phyloP scores from a whole-genome alignment of 1,140 invertebrate species.

The Mizuhopecten yessoensis region DNA sequence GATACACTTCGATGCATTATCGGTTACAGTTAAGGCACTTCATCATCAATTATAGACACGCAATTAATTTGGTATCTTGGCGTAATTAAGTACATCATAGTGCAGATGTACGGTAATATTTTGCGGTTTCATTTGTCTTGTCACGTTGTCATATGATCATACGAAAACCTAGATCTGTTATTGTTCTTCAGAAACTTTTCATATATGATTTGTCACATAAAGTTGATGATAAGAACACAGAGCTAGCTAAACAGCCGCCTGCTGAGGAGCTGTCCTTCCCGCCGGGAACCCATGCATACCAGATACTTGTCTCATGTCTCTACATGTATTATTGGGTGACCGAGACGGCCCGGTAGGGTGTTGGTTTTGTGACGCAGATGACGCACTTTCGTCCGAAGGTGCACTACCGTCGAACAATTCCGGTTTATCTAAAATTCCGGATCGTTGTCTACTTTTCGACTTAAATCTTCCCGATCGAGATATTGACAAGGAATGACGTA shows the following conservation, averaged over 20 bases:
- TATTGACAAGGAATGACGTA: conserved; percentile 79
- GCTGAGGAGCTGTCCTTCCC: conserved; percentile 37
- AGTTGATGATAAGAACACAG: background rate
- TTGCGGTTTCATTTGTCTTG: background rate
- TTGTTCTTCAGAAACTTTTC: background rate
- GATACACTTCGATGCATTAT: background rate
- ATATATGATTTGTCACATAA: background rate
- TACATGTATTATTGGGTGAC: conserved; percentile 68
- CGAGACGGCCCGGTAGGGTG: conserved; percentile 52
- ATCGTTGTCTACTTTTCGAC: conserved; percentile 76
- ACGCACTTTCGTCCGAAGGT: conserved; percentile 42
- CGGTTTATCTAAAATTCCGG: conserved; percentile 76
- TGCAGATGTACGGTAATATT: background rate
- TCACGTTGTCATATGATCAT: background rate
- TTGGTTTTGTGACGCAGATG: background rate
- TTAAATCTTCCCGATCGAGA: conserved; percentile 80
- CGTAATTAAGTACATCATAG: background rate
- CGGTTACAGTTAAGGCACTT: background rate
- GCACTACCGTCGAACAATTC: conserved; percentile 66
- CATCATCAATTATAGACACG: background rate
- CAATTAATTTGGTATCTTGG: background rate
- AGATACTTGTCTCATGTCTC: conserved; percentile 59
- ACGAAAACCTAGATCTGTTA: conserved; percentile 6
- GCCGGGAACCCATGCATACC: conserved; percentile 29
- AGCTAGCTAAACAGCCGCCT: conserved; percentile 39